Conservation (phyloP, 2,888 invertebrate genomes). For the Gortyna flavago region DNA sequence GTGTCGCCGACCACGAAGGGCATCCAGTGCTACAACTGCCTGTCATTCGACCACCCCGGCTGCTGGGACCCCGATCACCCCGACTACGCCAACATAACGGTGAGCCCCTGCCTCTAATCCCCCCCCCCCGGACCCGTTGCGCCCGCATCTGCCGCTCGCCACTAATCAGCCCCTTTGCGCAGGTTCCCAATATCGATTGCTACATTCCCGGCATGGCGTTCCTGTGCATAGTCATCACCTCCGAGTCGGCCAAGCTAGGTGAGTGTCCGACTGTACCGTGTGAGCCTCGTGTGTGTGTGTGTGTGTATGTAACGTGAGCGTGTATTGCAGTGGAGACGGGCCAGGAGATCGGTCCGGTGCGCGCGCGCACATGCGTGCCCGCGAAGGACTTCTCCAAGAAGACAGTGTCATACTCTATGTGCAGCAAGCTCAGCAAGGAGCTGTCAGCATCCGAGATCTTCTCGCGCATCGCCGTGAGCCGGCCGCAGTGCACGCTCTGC, state of each 20-base stretch:
- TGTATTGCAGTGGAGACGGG: conserved; percentile 83
- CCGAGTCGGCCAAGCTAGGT: conserved; percentile 87
- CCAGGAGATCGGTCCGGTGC: conserved; percentile 86
- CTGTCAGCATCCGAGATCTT: conserved; percentile 86
- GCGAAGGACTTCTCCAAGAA: conserved; percentile 87
- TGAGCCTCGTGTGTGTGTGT: background rate
- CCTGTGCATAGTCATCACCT: conserved; percentile 86
- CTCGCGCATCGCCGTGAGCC: conserved; percentile 82
- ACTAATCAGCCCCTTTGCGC: conserved; percentile 34
- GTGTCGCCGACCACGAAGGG: conserved; percentile 83
- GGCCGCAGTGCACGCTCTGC: conserved; percentile 86
- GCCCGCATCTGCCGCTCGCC: background rate
- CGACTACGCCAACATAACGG: conserved; percentile 85
- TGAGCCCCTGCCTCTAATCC: conserved; percentile 65
- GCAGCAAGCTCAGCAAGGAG: conserved; percentile 86
- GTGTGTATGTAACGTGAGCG: conserved; percentile 19
- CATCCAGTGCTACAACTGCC: conserved; percentile 87
- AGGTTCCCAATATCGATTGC: conserved; percentile 88
- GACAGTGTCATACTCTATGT: conserved; percentile 86
- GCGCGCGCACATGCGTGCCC: conserved; percentile 87
- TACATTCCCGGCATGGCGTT: conserved; percentile 88
- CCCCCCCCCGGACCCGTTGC: accelerated
- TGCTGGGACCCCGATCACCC: conserved; percentile 89
- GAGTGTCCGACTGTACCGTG: conserved; percentile 55
- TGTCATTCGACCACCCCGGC: conserved; percentile 87